Evolutionary conservation across 1,140 invertebrate genomes (phyloP).

Genomic region (Drosophila funebris): DNA sequence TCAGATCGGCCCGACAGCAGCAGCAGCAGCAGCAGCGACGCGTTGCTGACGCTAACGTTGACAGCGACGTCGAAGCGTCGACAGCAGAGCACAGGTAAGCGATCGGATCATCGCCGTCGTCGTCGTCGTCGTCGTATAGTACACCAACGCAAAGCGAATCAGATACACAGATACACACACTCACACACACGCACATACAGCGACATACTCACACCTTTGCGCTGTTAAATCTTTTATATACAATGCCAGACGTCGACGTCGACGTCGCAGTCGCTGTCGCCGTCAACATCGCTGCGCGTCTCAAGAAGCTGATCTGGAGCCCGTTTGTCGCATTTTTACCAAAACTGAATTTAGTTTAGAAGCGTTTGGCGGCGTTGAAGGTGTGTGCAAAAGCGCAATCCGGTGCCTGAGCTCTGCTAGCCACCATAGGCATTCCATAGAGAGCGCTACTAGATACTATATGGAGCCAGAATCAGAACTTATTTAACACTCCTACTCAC

Average conservation of each 20-base stretch:
- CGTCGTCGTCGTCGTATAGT: conserved; percentile 23
- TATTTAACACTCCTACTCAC: background rate
- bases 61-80: conserved; percentile 7
- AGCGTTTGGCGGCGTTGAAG: conserved; percentile 82
- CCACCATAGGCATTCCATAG: conserved; percentile 12
- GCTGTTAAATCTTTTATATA: conserved; percentile 58
- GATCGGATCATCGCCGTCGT: conserved; percentile 58
- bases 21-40: background rate
- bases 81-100: conserved; percentile 48
- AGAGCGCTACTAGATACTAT: conserved; percentile 19
- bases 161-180: conserved; percentile 12
- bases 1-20: conserved; percentile 15
- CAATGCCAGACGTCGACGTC: conserved; percentile 7
- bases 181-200: background rate
- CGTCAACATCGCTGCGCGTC: conserved; percentile 34
- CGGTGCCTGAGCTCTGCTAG: conserved; percentile 51
- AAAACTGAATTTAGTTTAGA: conserved; percentile 83
- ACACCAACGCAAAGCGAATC: conserved; percentile 67
- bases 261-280: conserved; percentile 34
- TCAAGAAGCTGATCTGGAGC: conserved; percentile 81
- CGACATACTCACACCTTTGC: conserved; percentile 16
- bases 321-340: conserved; percentile 82
- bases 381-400: conserved; percentile 74
- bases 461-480: conserved; percentile 3
- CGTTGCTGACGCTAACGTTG: conserved; percentile 21